phyloP scores from a whole-genome alignment of 2,888 invertebrate genomes.

The Sphinx pinastri region DNA sequence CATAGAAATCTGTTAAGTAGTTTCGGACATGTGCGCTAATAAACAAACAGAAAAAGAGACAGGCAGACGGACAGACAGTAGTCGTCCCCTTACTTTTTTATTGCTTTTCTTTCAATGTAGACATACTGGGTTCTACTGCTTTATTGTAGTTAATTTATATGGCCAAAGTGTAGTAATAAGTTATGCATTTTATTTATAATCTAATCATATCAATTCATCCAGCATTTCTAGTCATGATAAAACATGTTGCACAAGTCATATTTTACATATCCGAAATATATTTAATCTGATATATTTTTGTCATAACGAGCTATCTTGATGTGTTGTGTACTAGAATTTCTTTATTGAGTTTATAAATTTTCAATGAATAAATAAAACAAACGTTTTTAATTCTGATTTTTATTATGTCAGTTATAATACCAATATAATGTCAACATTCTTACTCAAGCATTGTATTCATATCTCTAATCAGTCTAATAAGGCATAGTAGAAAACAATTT shows the following conservation, averaged over 20 bases:
- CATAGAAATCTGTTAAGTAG: too few species aligned
- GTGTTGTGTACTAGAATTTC: slow-evolving; percentile 2
- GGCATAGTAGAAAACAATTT: slow-evolving; percentile 42
- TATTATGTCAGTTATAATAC: slow-evolving; percentile 34
- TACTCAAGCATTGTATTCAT: slow-evolving; percentile 35
- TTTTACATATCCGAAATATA: neutral
- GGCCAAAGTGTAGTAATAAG: neutral
- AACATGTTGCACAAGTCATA: neutral
- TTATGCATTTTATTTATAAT: neutral
- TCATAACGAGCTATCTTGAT: neutral
- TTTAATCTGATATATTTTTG: neutral
- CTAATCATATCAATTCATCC: neutral
- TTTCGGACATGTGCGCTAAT: too few species aligned
- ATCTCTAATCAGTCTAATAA: slow-evolving; percentile 51
- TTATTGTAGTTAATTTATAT: neutral
- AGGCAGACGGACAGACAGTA: too few species aligned
- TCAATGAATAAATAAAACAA: neutral
- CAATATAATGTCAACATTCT: slow-evolving; percentile 37
- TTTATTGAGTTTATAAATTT: neutral
- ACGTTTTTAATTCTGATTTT: slow-evolving; percentile 29
- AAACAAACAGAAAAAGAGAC: too few species aligned
- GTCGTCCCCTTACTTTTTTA: too few species aligned
- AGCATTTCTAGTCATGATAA: slow-evolving; percentile 10
- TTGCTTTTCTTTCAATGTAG: too few species aligned
- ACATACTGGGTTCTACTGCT: neutral